Conservation (phyloP, 2,888 invertebrate species). For the Hemicrepidius hirtus region DNA sequence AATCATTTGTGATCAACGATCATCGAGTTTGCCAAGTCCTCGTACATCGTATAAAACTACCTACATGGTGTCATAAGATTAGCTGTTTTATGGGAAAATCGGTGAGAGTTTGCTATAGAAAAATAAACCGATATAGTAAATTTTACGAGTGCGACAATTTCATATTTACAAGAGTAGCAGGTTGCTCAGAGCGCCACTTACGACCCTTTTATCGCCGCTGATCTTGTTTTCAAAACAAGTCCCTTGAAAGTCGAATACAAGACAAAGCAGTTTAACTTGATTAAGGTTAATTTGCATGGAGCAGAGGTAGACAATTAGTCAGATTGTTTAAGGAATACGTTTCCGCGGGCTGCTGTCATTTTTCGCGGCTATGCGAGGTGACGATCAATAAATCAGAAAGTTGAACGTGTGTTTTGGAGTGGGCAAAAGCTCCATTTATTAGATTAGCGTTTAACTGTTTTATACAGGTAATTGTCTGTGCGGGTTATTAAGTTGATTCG, state of each 20-base stretch:
- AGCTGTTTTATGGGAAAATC: background rate
- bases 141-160: constrained; percentile 39
- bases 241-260: constrained; percentile 55
- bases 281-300: constrained; percentile 65
- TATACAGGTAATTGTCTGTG: constrained; percentile 57
- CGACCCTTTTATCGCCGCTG: constrained; percentile 51
- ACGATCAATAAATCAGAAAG: constrained; percentile 54
- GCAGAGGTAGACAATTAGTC: constrained; percentile 64
- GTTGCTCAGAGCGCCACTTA: constrained; percentile 43
- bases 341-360: constrained; percentile 50
- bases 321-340: constrained; percentile 61
- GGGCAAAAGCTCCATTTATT: constrained; percentile 48
- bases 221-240: constrained; percentile 50
- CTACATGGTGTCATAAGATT: no score
- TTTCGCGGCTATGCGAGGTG: constrained; percentile 42
- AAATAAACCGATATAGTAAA: constrained; percentile 28
- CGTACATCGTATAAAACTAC: no score
- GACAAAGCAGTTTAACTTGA: constrained; percentile 64
- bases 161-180: constrained; percentile 46
- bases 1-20: no score
- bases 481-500: constrained; percentile 58
- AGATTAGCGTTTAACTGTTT: constrained; percentile 52
- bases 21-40: no score
- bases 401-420: constrained; percentile 50
- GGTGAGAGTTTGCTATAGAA: constrained; percentile 1